Conservation (phyloP, 2,888 invertebrate genomes). For the Agapetus fuscipes region DNA sequence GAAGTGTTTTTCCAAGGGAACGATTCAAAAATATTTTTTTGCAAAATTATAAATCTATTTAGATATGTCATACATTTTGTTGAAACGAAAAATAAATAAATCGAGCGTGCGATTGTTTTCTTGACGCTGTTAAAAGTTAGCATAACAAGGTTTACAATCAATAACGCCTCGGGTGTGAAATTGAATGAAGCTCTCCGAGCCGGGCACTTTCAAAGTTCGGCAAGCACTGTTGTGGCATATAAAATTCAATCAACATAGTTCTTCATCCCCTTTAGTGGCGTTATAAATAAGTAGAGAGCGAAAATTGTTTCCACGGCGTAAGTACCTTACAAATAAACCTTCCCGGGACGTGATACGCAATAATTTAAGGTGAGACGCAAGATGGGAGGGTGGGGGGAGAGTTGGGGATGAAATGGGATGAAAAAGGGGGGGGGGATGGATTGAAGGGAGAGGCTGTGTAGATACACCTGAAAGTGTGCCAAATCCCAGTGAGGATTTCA, state of each 20-base stretch:
- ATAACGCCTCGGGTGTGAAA: too few relatives aligned
- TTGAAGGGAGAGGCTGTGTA: background rate
- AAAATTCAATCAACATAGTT: slow-evolving; percentile 19
- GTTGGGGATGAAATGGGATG: background rate
- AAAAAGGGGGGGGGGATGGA: background rate
- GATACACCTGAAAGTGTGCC: background rate
- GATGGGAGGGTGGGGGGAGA: slow-evolving; percentile 2
- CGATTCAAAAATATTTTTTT: too few relatives aligned
- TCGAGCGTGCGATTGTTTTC: too few relatives aligned
- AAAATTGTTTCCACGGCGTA: slow-evolving; percentile 16
- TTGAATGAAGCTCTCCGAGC: too few relatives aligned
- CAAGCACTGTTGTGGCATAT: slow-evolving; percentile 1
- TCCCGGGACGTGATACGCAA: slow-evolving; percentile 17
- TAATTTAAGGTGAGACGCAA: slow-evolving; percentile 12
- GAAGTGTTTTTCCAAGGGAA: too few relatives aligned
- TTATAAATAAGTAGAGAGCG: slow-evolving; percentile 19
- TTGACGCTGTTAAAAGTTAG: too few relatives aligned
- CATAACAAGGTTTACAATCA: too few relatives aligned
- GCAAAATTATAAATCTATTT: too few relatives aligned
- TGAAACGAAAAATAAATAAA: too few relatives aligned
- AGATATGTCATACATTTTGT: too few relatives aligned
- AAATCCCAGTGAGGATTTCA: background rate
- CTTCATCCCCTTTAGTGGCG: slow-evolving; percentile 17
- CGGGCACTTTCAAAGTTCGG: too few relatives aligned
- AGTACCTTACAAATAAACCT: slow-evolving; percentile 17